Evolutionary conservation across 1,140 invertebrate genomes (phyloP), one percentile per base, ranked within the genome.

Genomic region (Cydia fagiglandana): DNA sequence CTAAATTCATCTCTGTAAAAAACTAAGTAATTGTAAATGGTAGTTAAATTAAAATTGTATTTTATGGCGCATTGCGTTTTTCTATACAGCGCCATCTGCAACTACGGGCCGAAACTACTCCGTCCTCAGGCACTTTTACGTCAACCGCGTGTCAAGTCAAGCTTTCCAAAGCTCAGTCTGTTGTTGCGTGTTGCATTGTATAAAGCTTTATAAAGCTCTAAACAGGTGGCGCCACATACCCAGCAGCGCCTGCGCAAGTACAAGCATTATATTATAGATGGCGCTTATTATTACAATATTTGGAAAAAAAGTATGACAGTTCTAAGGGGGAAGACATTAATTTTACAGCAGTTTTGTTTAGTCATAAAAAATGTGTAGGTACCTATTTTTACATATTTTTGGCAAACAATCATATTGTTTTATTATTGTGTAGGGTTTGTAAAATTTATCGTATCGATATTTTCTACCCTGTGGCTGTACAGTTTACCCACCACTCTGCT

Each of bases 231-330:
- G 34, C 30, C 9, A 9, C 34, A 10, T 38, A 2, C 15, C 4
- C 66, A 38, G 34, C 34, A 70, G 13, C 66, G 30, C 34, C 9
- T 70, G 66, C 66, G 66, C 66, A 70, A 38, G 66, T 70, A 17
- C 34, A 38, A 6, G 7, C 24, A 41, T 34, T 4, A 12, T 70
- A 17, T 45, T n/a, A 10, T 41, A 70, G 66, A 70, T 70, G 66
- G 66, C 30, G 66, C 34, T 70, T 24, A 66, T 38, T 70, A 6
- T n/a, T 34, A 68, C 15, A 6, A 38, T 68, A 12, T 15, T 10
- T 15, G 30, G 13, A 30, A 4, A 56, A 56, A 56, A 17, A 17
- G 4, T 15, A 47, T 15, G 4, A 47, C 13, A 47, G 13, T 45
- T 12, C 6, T 45, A 45, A 45, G 34, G 34, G 5, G 34, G 34